These are phyloP conservation scores for Knipowitschia caucasica DNA, from an alignment of 2,797 vertebrate species.

Conservation along the genomic window DNA sequence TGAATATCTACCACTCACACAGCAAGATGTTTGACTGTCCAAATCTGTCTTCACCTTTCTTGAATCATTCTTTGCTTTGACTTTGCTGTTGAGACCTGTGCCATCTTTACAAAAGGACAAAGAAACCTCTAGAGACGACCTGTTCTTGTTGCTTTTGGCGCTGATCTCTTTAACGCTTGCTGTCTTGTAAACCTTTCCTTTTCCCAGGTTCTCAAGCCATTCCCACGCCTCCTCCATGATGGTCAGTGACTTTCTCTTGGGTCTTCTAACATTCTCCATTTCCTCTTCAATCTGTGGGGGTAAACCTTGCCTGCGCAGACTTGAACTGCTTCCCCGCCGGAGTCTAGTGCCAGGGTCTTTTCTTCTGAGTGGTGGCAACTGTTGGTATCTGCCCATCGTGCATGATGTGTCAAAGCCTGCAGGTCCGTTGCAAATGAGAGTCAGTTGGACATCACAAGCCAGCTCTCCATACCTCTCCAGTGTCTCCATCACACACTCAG, in stretches of 20 bases:
- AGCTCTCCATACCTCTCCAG: conserved; percentile 76
- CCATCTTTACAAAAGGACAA: conserved; percentile 32
- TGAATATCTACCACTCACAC: conserved; percentile 51
- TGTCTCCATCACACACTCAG: conserved; percentile 70
- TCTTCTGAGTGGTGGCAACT: conserved; percentile 55
- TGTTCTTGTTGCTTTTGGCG: conserved; percentile 48
- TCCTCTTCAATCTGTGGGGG: conserved; percentile 57
- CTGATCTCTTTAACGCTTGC: conserved; percentile 51
- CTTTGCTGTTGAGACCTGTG: conserved; percentile 19
- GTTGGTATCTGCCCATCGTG: conserved; percentile 53
- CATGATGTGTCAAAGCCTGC: conserved; percentile 42
- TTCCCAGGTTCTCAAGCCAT: conserved; percentile 77
- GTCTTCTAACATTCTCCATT: conserved; percentile 58
- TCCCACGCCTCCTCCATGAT: conserved; percentile 79
- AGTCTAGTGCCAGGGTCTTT: conserved; percentile 50
- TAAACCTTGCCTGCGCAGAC: conserved; percentile 71
- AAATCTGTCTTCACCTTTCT: conserved; percentile 42
- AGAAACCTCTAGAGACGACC: conserved; percentile 36
- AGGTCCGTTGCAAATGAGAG: conserved; percentile 64
- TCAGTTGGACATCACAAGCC: conserved; percentile 74
- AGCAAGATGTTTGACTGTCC: conserved; percentile 62
- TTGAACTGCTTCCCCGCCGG: conserved; percentile 42
- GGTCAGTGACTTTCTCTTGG: conserved; percentile 77
- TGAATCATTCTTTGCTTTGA: conserved; percentile 49
- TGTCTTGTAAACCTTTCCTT: conserved; percentile 63